phyloP scores from a whole-genome alignment of 2,888 invertebrate species.

The Stomorhina lunata region DNA sequence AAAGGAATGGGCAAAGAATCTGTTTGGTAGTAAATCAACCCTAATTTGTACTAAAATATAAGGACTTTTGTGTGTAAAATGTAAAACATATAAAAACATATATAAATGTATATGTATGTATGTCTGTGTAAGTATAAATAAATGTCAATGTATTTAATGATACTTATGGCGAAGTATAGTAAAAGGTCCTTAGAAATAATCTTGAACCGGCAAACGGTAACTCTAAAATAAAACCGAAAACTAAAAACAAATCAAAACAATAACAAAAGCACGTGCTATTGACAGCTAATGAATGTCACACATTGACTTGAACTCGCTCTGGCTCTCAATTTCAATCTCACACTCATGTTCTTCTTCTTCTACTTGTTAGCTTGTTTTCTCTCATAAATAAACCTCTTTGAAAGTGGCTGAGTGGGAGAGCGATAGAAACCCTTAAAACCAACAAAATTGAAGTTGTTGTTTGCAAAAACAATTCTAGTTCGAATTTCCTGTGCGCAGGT shows the following conservation, averaged over 20 bases:
- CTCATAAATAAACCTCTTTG: background rate
- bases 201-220: conserved; percentile 44
- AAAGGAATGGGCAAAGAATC: too few relatives aligned
- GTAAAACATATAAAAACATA: background rate
- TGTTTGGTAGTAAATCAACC: conserved; percentile 9
- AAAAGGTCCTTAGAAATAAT: background rate
- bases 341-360: background rate
- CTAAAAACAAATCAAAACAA: conserved; percentile 29
- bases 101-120: background rate
- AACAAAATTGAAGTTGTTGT: background rate
- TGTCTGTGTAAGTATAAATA: too few relatives aligned
- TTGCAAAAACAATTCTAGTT: conserved; percentile 67
- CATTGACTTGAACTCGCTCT: background rate
- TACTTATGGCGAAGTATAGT: too few relatives aligned
- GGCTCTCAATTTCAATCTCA: too few relatives aligned
- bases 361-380: background rate
- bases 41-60: background rate
- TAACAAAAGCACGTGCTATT: conserved; percentile 54
- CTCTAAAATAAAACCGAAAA: conserved; percentile 4
- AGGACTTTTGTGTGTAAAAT: background rate
- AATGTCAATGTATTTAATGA: too few relatives aligned
- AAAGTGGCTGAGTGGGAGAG: background rate
- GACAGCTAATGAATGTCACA: background rate
- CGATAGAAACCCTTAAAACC: conserved; percentile 31
- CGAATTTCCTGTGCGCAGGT: conserved; percentile 76